Evolutionary conservation across 2,797 vertebrate species (phyloP), one percentile per base, ranked within the genome.

Genomic region (Sandelia bainsii): DNA sequence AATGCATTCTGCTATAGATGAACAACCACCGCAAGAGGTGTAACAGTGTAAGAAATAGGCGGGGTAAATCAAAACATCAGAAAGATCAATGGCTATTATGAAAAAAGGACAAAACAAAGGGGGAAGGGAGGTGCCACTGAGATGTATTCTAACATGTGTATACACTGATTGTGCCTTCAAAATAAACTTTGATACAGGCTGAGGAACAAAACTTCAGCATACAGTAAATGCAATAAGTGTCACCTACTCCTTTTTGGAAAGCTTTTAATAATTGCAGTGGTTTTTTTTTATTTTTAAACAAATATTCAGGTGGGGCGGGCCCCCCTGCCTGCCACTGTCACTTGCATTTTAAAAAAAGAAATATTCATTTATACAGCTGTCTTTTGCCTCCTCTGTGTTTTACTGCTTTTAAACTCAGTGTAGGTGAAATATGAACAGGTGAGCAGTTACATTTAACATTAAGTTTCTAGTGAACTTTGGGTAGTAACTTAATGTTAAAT

Each of bases 1-100:
- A 89, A 85, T 95, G 95, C 25, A 0, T 88, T 58, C 91, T 95
- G 59, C 90, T 95, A 93, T 95, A 95, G 86, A 89, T 14, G 61
- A 81, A 80, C 54, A n/a, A 75, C 49, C 3, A 42, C 60, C 46
- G 8, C 23, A 22, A 40, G 79, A 62, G 60, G 78, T 19, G 12
- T 64, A 51, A 58, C 11, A 10, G 69, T 78, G 75, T 73, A 69
- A 86, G 65, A 83, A 59, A 62, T 62, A 57, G 48, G 54, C 29
- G 58, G 76, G 70, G 65, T 63, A 74, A 80, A 72, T 85, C 45
- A 68, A 77, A 85, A 50, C 67, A 78, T 62, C 58, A 39, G 37
- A 81, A 63, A 72, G 75, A 87, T 83, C 83, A 74, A 81, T 81
- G 77, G 54, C 71, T 67, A 77, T 81, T 61, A 53, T 63, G 40